Percentiles rank a stretch among this genome's conserved stretches.
Conservation (phyloP, 2,888 invertebrate species). For the Tanytarsus gracilentus region DNA sequence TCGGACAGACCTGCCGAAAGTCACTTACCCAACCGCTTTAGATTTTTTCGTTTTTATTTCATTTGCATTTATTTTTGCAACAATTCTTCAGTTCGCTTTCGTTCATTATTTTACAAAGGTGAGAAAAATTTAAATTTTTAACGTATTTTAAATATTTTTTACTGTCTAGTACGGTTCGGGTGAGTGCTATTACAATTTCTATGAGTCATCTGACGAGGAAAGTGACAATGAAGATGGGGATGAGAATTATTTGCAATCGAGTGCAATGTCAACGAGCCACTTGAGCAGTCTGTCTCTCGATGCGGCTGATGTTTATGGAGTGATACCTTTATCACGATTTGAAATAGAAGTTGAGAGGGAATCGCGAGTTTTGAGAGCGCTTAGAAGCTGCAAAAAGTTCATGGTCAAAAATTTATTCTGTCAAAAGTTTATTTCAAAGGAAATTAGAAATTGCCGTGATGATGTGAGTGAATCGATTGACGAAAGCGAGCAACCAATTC, state of each 20-base stretch:
- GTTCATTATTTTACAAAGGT: conserved; percentile 82
- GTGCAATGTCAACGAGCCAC: background rate
- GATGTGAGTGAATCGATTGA: background rate
- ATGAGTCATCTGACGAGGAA: conserved; percentile 42
- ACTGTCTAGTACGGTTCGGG: conserved; percentile 73
- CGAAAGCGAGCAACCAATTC: background rate
- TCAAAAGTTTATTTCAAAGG: background rate
- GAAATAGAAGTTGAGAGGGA: conserved; percentile 13
- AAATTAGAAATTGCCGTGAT: background rate
- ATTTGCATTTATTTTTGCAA: conserved; percentile 70
- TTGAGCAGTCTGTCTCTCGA: conserved; percentile 30
- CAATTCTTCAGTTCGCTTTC: conserved; percentile 64
- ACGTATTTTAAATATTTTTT: too few species aligned
- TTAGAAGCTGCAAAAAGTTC: conserved; percentile 6
- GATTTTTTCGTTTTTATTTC: conserved; percentile 76
- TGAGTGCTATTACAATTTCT: conserved; percentile 63
- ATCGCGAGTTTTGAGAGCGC: background rate
- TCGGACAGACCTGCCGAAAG: conserved; percentile 71
- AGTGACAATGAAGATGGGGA: conserved; percentile 51
- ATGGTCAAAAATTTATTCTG: conserved; percentile 12
- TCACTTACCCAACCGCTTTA: conserved; percentile 76
- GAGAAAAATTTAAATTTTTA: too few species aligned
- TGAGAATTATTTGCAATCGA: conserved; percentile 30
- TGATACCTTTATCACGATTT: conserved; percentile 50
- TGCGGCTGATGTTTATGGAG: conserved; percentile 44